Conservation (phyloP, 2,113 vertebrate genomes). For the Pseudorhombus dupliciocellatus region DNA sequence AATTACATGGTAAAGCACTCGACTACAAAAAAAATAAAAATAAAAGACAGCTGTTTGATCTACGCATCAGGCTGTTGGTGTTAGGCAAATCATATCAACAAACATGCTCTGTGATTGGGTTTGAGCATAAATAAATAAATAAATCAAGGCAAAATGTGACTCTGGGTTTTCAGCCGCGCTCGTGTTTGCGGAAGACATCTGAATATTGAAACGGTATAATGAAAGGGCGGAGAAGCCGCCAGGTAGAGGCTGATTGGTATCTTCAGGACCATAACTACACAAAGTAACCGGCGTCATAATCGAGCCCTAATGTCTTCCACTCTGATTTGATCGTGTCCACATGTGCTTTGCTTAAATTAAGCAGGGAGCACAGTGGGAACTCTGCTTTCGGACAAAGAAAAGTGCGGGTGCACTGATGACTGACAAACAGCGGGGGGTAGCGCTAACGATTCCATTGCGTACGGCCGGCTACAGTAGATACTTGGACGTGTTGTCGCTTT, state of each 20-base stretch:
- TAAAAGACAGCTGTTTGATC: slow-evolving; percentile 30
- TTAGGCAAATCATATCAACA: slow-evolving; percentile 48
- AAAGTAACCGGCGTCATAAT: slow-evolving; percentile 35
- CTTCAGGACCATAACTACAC: slow-evolving; percentile 39
- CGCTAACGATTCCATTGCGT: slow-evolving; percentile 17
- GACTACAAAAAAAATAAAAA: slow-evolving; percentile 12
- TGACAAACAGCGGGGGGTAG: slow-evolving; percentile 44
- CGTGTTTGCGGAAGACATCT: slow-evolving; percentile 8
- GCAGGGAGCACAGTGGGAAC: slow-evolving; percentile 37
- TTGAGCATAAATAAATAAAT: slow-evolving; percentile 33
- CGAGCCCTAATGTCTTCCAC: slow-evolving; percentile 44
- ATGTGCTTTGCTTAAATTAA: slow-evolving; percentile 54
- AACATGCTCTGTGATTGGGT: slow-evolving; percentile 54
- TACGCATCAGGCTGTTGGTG: slow-evolving; percentile 31
- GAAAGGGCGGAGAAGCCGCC: slow-evolving; percentile 30
- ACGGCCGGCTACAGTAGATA: slow-evolving; percentile 39
- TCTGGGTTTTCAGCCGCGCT: slow-evolving; percentile 3
- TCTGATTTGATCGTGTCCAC: slow-evolving; percentile 41
- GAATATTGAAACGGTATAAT: slow-evolving; percentile 44
- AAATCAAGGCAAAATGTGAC: slow-evolving; percentile 9
- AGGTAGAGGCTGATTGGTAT: slow-evolving; percentile 68
- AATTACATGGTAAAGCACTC: slow-evolving; percentile 41
- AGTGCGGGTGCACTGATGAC: slow-evolving; percentile 37
- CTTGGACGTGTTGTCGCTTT: slow-evolving; percentile 33
- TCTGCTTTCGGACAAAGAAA: slow-evolving; percentile 4